phyloP scores from a whole-genome alignment of 2,797 vertebrate species.

The Enteromius argenteus region DNA sequence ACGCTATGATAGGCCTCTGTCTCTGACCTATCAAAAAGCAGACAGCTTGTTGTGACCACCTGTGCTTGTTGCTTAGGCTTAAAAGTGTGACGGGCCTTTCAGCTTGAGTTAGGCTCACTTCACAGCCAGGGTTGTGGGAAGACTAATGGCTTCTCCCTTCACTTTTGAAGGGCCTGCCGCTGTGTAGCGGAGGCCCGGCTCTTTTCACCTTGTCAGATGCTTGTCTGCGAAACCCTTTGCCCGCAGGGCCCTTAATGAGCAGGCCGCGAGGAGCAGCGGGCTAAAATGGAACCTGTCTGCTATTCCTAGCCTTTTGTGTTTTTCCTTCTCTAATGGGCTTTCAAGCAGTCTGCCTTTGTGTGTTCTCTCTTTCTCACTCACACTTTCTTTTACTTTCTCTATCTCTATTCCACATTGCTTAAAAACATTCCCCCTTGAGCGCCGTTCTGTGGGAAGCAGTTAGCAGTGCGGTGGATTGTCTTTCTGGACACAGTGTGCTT shows the following conservation, averaged over 20 bases:
- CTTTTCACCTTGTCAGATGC: constrained; percentile 60
- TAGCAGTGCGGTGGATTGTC: constrained; percentile 19
- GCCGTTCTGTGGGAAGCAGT: constrained; percentile 15
- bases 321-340: constrained; percentile 50
- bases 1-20: constrained; percentile 63
- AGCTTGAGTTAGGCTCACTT: constrained; percentile 59
- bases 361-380: constrained; percentile 38
- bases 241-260: constrained; percentile 52
- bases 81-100: constrained; percentile 62
- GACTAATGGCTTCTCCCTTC: constrained; percentile 68
- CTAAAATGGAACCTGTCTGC: constrained; percentile 48
- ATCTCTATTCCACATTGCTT: constrained; percentile 30
- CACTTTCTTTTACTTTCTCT: constrained; percentile 23
- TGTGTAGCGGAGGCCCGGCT: constrained; percentile 53
- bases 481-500: constrained; percentile 35
- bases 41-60: constrained; percentile 64
- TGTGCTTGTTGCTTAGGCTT: constrained; percentile 64
- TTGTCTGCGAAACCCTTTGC: constrained; percentile 39
- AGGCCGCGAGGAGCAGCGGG: constrained; percentile 29
- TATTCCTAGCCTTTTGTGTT: constrained; percentile 45
- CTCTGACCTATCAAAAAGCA: constrained; percentile 68
- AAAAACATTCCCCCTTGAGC: constrained; percentile 42
- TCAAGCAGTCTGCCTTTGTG: constrained; percentile 38
- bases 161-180: constrained; percentile 48
- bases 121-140: constrained; percentile 44